These are phyloP conservation scores for Pantala flavescens DNA, from an alignment of 1,140 invertebrate genomes.

Conservation along the genomic window DNA sequence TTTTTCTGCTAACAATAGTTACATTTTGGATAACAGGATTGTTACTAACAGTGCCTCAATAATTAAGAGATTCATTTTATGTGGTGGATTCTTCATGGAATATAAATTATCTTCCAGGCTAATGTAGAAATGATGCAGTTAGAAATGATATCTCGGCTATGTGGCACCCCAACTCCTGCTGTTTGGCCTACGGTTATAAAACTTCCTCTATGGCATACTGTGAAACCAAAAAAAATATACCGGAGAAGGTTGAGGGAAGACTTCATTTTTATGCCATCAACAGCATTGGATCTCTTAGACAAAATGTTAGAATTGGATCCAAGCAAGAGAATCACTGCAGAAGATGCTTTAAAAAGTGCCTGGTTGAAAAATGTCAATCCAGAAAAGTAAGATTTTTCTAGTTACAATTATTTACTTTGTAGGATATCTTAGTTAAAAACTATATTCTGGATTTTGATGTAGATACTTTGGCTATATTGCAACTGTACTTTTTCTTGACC, in stretches of 20 bases:
- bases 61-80: too few relatives aligned
- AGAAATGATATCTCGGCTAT: constrained; percentile 88
- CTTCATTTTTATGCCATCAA: constrained; percentile 75
- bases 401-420: too few relatives aligned
- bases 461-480: too few relatives aligned
- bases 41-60: too few relatives aligned
- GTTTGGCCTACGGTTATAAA: constrained; percentile 96
- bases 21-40: too few relatives aligned
- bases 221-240: constrained; percentile 87
- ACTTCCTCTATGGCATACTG: constrained; percentile 80
- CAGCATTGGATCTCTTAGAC: constrained; percentile 88
- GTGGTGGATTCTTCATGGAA: too few relatives aligned
- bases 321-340: constrained; percentile 82
- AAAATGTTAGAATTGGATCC: constrained; percentile 96
- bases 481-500: too few relatives aligned
- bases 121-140: constrained; percentile 89
- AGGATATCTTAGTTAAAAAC: too few relatives aligned
- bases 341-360: constrained; percentile 83
- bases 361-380: constrained; percentile 91
- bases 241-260: constrained; percentile 82
- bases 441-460: too few relatives aligned
- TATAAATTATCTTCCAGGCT: constrained; percentile 44
- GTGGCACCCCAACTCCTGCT: constrained; percentile 92
- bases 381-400: constrained; percentile 69
- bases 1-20: too few relatives aligned